A percentile compares a stretch with the other conserved stretches of the same genome.
Evolutionary conservation across 2,797 vertebrate genomes (phyloP).

Genomic region (Molothrus aeneus): DNA sequence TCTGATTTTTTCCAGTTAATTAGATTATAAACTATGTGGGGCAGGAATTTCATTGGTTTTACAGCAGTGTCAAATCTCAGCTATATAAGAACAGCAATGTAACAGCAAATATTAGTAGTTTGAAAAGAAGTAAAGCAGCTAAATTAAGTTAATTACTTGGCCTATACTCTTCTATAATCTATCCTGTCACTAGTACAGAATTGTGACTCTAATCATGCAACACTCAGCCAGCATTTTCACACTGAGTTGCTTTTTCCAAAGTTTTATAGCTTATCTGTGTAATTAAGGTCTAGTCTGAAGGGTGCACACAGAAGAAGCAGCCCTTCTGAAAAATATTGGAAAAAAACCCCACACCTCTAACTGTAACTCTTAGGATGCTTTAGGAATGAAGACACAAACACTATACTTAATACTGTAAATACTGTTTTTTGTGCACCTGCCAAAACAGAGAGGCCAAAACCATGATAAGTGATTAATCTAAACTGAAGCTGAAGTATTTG

Average conservation of each 20-base stretch:
- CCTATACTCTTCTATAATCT: background rate
- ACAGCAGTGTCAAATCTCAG: background rate
- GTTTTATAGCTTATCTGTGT: conserved; percentile 26
- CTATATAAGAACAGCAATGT: background rate
- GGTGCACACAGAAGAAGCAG: background rate
- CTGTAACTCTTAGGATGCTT: background rate
- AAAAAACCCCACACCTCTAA: background rate
- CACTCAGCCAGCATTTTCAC: conserved; percentile 11
- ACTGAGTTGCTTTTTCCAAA: conserved; percentile 7
- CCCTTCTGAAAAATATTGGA: background rate
- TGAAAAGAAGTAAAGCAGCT: background rate
- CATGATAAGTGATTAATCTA: background rate
- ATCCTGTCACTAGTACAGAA: background rate
- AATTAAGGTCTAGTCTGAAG: background rate
- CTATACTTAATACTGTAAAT: background rate
- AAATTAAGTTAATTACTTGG: background rate
- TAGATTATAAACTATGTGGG: background rate
- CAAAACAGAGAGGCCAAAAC: background rate
- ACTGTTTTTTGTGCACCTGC: background rate
- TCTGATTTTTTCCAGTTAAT: background rate
- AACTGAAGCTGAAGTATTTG: background rate
- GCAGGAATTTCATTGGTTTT: background rate
- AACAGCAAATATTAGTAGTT: background rate
- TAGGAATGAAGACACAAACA: background rate
- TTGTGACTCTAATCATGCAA: background rate